These are phyloP conservation scores for Ctenomys sociabilis DNA, from an alignment of 2,113 vertebrate species.

Conservation along the genomic window DNA sequence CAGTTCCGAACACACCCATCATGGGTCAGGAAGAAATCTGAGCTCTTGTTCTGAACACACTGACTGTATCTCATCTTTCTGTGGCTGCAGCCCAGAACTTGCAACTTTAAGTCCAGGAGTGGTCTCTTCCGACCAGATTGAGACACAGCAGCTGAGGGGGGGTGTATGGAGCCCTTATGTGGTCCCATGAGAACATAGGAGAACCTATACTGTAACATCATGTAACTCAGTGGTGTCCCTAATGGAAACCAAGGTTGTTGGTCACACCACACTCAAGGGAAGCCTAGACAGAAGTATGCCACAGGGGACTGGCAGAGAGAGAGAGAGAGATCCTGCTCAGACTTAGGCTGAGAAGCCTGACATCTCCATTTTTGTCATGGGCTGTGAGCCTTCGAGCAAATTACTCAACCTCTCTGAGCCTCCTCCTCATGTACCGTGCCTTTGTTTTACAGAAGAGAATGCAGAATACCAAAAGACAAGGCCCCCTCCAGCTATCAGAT, in stretches of 20 bases:
- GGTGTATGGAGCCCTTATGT: no score
- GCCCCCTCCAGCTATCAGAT: neutral
- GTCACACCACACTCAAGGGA: neutral
- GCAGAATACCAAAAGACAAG: neutral
- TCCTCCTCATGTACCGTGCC: neutral
- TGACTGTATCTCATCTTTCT: neutral
- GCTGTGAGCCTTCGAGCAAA: neutral
- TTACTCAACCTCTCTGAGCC: neutral
- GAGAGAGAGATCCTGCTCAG: neutral
- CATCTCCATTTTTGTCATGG: neutral
- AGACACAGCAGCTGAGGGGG: no score
- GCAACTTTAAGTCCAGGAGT: neutral
- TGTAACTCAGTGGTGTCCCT: no score
- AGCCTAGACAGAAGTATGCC: neutral
- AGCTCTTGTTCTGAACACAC: neutral
- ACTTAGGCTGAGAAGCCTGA: neutral
- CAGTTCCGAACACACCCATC: neutral
- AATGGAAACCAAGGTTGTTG: neutral
- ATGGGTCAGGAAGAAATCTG: neutral
- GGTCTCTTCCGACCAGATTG: no score
- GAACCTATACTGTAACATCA: no score
- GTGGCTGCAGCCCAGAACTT: neutral
- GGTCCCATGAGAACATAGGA: no score
- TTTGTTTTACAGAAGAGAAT: neutral
- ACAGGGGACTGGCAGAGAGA: neutral